Conservation (phyloP, 2,113 vertebrate species). For the Xenopus laevis region DNA sequence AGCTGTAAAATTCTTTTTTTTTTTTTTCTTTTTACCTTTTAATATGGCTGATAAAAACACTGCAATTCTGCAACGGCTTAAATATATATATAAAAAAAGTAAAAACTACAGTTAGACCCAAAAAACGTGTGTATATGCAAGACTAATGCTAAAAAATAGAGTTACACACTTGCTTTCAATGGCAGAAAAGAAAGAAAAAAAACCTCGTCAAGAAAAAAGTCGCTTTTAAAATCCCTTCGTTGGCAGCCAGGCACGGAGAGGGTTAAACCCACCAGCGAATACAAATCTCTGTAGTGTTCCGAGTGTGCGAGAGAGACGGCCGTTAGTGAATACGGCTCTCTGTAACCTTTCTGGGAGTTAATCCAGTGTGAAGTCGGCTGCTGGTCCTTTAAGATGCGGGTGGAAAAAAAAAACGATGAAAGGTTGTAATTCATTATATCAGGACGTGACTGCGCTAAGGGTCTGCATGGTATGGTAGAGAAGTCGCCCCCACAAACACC, state of each 20-base stretch:
- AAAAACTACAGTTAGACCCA: constrained; percentile 97
- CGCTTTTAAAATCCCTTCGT: constrained; percentile 26
- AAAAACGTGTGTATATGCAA: constrained; percentile 71
- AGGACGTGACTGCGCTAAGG: constrained; percentile 4
- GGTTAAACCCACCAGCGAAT: background rate
- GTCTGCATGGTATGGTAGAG: background rate
- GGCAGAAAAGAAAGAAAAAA: constrained; percentile 4
- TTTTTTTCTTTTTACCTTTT: constrained; percentile 14
- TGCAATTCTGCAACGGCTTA: constrained; percentile 81
- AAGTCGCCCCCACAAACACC: background rate
- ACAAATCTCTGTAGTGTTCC: background rate
- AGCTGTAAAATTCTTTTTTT: constrained; percentile 20
- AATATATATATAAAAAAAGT: constrained; percentile 83
- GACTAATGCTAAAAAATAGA: constrained; percentile 72
- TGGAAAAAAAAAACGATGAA: background rate
- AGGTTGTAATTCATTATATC: constrained; percentile 18
- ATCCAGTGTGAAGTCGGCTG: background rate
- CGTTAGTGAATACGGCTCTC: background rate
- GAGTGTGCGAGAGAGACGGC: background rate
- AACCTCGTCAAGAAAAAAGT: constrained; percentile 1
- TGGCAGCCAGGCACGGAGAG: constrained; percentile 32
- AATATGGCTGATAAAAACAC: constrained; percentile 31
- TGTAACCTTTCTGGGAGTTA: background rate
- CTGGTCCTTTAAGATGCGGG: constrained; percentile 1
- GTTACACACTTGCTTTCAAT: constrained; percentile 18